Evolutionary conservation across 2,113 vertebrate species (phyloP), one percentile per base, ranked within the genome.

Genomic region (Saccopteryx bilineata): DNA sequence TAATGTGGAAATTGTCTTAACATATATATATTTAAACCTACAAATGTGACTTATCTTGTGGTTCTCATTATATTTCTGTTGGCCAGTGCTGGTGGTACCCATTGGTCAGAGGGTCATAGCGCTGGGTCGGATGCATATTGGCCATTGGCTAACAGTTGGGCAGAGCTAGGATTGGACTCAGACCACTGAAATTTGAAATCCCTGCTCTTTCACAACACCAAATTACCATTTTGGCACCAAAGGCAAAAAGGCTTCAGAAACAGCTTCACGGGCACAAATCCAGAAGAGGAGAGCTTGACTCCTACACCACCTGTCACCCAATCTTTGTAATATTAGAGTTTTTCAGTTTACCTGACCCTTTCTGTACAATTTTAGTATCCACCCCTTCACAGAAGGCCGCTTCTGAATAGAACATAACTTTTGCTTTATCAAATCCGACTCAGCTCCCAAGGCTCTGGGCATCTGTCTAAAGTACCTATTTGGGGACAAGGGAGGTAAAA

Each of bases 401-500:
- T 50, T 85, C 13, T 11, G 61, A 89, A 85, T 21, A 74, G 52
- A 92, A 86, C 61, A 39, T 12, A 66, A 54, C 95, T 90, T 94
- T 74, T 17, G 83, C 85, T 95, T 92, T 81, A 82, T 71, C 69
- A n/a, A 79, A 92, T 82, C 91, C 2, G 0, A 91, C 87, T 92
- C 85, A 87, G 90, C 90, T 96, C 50, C 81, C 68, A 61, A 69
- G 91, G 74, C 76, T 88, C 95, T n/a, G 95, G 96, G 68, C 96
- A 96, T 80, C 93, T 82, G 91, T 78, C 90, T 93, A 93, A 58
- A 71, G 12, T 95, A 56, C 60, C 92, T 96, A 61, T 92, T 93
- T 86, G 46, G 76, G 93, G 94, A 97, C 66, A 97, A 60, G 72
- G 95, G 85, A 96, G 85, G 89, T 92, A 93, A 96, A 15, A 95